A percentile compares a stretch with the other conserved stretches of the same genome.
phyloP scores from a whole-genome alignment of 2,113 vertebrate species.

The Saccopteryx leptura region DNA sequence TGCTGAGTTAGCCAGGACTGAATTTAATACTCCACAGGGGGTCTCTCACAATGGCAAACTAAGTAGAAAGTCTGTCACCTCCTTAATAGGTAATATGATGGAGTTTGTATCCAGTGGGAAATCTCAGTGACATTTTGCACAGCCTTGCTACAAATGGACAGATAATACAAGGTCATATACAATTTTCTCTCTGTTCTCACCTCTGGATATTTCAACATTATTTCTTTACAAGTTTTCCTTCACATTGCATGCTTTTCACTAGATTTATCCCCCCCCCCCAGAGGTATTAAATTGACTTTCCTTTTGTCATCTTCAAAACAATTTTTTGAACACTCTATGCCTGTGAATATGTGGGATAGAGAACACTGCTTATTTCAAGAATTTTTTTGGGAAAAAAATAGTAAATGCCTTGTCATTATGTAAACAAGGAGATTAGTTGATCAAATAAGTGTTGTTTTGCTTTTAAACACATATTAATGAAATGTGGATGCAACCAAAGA shows the following conservation, averaged over 20 bases:
- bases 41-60: constrained; percentile 59
- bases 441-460: constrained; percentile 43
- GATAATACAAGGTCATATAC: constrained; percentile 69
- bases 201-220: constrained; percentile 74
- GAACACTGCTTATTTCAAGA: constrained; percentile 20
- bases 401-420: not conserved
- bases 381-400: not conserved
- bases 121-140: constrained; percentile 41
- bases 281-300: constrained; percentile 61
- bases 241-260: not conserved
- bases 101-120: constrained; percentile 70
- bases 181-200: constrained; percentile 74
- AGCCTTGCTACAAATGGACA: constrained; percentile 8
- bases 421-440: not conserved
- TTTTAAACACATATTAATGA: constrained; percentile 1
- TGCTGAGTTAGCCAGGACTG: constrained; percentile 27
- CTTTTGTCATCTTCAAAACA: constrained; percentile 37
- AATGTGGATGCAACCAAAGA: not conserved
- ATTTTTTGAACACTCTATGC: constrained; percentile 31
- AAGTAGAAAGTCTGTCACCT: constrained; percentile 76
- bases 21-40: constrained; percentile 64
- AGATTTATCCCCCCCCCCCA: constrained; percentile 43
- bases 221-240: constrained; percentile 72
- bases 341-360: not conserved
- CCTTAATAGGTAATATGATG: constrained; percentile 78